phyloP scores from a whole-genome alignment of 2,888 invertebrate genomes.

The Mimas tiliae region DNA sequence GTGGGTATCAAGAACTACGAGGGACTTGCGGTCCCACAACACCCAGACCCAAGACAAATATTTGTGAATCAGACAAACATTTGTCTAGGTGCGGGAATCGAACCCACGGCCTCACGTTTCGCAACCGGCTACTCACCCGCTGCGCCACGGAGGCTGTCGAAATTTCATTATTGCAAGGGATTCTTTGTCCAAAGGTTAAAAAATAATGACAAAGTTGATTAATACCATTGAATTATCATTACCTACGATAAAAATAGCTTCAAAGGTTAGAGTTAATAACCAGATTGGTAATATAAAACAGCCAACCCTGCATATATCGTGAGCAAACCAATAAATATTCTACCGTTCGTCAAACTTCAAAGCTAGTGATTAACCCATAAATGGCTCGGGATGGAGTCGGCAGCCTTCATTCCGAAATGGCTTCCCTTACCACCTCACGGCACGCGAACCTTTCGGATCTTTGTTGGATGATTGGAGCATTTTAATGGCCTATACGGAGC shows the following conservation, averaged over 20 bases:
- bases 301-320: conserved; percentile 53
- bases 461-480: conserved; percentile 18
- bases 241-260: background rate
- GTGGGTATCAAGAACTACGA: too few relatives aligned
- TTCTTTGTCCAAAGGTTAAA: too few relatives aligned
- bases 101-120: too few relatives aligned
- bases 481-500: background rate
- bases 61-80: too few relatives aligned
- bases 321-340: conserved; percentile 70
- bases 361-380: conserved; percentile 79
- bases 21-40: too few relatives aligned
- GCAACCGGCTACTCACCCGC: too few relatives aligned
- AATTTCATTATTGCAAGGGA: too few relatives aligned
- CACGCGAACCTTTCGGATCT: conserved; percentile 27
- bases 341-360: conserved; percentile 78
- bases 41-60: too few relatives aligned
- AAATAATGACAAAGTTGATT: background rate
- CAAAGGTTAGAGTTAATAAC: background rate
- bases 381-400: conserved; percentile 47
- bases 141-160: too few relatives aligned
- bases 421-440: conserved; percentile 20
- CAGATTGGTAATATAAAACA: background rate
- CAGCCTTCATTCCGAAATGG: conserved; percentile 27
- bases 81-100: too few relatives aligned
- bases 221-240: background rate